phyloP scores from a whole-genome alignment of 2,113 vertebrate genomes.

The Gopherus evgoodei region DNA sequence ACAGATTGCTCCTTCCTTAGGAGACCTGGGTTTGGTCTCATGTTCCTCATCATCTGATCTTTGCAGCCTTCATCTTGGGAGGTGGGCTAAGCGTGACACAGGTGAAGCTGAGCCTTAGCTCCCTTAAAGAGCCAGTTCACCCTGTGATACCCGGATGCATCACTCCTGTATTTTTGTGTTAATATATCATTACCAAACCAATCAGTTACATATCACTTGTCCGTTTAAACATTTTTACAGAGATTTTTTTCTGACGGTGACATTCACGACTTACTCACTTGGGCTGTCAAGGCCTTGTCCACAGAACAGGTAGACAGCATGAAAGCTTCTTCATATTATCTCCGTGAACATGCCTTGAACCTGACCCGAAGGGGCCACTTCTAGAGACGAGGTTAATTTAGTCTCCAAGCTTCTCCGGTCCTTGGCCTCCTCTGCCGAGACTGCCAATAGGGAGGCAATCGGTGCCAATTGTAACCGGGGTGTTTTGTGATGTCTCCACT shows the following conservation, averaged over 20 bases:
- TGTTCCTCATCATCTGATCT: not conserved
- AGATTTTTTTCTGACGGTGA: not conserved
- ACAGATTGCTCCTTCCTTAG: not conserved
- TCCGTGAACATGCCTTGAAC: not conserved
- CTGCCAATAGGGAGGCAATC: not conserved
- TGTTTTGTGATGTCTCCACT: not conserved
- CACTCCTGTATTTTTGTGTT: not conserved
- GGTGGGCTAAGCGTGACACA: not conserved
- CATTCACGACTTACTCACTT: not conserved
- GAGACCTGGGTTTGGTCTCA: not conserved
- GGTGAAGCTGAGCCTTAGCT: not conserved
- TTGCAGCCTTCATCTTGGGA: not conserved
- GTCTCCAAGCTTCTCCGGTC: not conserved
- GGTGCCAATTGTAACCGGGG: not conserved
- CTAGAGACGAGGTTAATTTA: not conserved
- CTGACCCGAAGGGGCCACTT: not conserved
- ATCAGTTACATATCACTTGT: not conserved
- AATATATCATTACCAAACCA: not conserved
- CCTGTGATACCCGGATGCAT: not conserved
- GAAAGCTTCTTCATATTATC: not conserved
- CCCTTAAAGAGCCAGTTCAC: not conserved
- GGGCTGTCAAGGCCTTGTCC: not conserved
- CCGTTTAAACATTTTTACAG: not conserved
- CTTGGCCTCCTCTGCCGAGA: not conserved
- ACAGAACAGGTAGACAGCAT: not conserved